Conservation (phyloP, 2,888 invertebrate species). For the Saturnia japonica region DNA sequence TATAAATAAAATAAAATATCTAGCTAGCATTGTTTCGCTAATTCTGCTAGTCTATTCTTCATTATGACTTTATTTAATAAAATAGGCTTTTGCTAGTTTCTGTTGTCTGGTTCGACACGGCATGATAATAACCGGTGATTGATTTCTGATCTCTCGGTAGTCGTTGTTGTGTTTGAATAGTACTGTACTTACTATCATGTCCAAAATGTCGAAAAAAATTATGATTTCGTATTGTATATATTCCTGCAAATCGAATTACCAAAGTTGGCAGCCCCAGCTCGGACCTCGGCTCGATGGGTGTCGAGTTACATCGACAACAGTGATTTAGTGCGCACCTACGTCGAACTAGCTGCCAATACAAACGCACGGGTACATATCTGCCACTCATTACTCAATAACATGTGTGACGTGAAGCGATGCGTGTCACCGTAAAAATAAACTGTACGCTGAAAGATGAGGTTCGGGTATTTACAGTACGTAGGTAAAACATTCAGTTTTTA, state of each 20-base stretch:
- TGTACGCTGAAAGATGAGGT: slow-evolving; percentile 39
- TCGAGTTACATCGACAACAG: slow-evolving; percentile 19
- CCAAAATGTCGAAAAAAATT: no score
- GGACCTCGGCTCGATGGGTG: neutral
- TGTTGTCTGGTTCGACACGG: no score
- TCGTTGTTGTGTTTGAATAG: no score
- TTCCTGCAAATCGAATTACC: neutral
- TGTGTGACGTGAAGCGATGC: slow-evolving; percentile 31
- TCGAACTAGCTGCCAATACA: slow-evolving; percentile 43
- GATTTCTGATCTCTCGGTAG: neutral
- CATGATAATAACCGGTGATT: no score
- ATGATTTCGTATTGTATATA: neutral
- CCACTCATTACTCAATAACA: slow-evolving; percentile 51
- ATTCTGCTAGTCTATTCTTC: no score
- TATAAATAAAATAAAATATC: no score
- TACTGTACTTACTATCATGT: no score
- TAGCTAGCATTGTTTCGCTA: no score
- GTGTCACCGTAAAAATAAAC: slow-evolving; percentile 50
- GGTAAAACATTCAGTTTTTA: no score
- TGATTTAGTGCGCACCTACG: slow-evolving; percentile 12
- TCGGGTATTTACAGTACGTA: slow-evolving; percentile 22
- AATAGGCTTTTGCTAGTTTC: no score
- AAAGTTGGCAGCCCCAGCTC: neutral
- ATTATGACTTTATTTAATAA: no score
- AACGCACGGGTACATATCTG: slow-evolving; percentile 15